Evolutionary conservation across 2,888 invertebrate species (phyloP).

Genomic region (Tribolium freemani): DNA sequence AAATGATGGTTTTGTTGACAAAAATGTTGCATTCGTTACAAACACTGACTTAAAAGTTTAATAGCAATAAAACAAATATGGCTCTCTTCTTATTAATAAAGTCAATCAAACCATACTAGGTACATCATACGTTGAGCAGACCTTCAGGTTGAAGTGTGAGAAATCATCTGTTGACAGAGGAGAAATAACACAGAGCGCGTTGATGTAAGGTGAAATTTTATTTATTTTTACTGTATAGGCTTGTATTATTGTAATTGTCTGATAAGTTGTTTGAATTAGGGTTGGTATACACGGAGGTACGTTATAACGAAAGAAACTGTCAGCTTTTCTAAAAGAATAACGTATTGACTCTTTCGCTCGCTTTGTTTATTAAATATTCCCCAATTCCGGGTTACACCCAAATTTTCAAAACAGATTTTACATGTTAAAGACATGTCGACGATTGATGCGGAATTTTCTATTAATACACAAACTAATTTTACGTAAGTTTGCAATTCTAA

Average conservation of each 20-base stretch:
- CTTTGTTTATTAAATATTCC: slow-evolving; percentile 30
- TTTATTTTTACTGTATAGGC: slow-evolving; percentile 21
- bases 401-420: slow-evolving; percentile 24
- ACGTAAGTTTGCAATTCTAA: not conserved
- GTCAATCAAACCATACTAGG: slow-evolving; percentile 42
- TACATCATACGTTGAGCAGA: slow-evolving; percentile 49
- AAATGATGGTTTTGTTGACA: too few species aligned
- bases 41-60: too few species aligned
- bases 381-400: not conserved
- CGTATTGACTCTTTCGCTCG: slow-evolving; percentile 5
- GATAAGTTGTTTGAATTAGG: slow-evolving; percentile 9
- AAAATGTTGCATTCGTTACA: too few species aligned
- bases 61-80: too few species aligned
- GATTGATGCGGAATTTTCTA: slow-evolving; percentile 24
- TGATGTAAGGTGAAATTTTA: slow-evolving; percentile 30
- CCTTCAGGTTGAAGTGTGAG: slow-evolving; percentile 48
- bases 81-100: not conserved
- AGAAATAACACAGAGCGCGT: slow-evolving; percentile 41
- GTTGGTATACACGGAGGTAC: not conserved
- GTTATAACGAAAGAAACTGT: not conserved
- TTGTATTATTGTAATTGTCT: slow-evolving; percentile 30
- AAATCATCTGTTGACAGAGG: slow-evolving; percentile 54
- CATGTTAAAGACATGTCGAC: slow-evolving; percentile 22
- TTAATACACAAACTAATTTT: slow-evolving; percentile 4
- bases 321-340: not conserved